These are phyloP conservation scores for Tanypteryx hageni DNA, from an alignment of 2,888 invertebrate species.

Conservation along the genomic window DNA sequence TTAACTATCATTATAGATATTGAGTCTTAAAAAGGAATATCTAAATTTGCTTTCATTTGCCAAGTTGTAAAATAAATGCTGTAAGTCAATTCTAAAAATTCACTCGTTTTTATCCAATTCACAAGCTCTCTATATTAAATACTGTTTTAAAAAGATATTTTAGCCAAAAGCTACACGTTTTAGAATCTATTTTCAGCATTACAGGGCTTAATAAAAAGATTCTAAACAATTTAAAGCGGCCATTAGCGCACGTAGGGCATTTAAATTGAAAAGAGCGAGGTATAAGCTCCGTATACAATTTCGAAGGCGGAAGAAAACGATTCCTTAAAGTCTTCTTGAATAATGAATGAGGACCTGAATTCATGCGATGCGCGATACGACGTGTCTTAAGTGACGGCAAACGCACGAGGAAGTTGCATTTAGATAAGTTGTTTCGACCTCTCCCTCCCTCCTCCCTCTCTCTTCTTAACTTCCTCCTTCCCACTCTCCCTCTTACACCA, in stretches of 20 bases:
- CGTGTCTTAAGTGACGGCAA: slow-evolving; percentile 24
- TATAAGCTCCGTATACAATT: background rate
- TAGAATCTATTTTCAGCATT: too few species aligned
- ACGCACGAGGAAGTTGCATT: slow-evolving; percentile 22
- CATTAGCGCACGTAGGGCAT: background rate
- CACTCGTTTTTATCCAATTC: too few species aligned
- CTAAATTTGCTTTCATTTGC: too few species aligned
- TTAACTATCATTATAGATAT: too few species aligned
- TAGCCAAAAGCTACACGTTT: too few species aligned
- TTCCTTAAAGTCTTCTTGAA: slow-evolving; percentile 15
- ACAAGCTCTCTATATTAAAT: too few species aligned
- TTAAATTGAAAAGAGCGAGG: slow-evolving; percentile 18
- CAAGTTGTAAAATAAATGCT: too few species aligned
- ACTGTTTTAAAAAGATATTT: too few species aligned
- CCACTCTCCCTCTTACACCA: background rate
- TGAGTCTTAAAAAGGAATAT: too few species aligned
- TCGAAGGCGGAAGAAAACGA: slow-evolving; percentile 2
- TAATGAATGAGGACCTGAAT: slow-evolving; percentile 28
- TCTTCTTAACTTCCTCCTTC: background rate
- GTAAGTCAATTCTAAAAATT: too few species aligned
- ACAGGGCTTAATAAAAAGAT: too few species aligned
- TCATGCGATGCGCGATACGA: slow-evolving; percentile 24
- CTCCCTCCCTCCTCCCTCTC: background rate
- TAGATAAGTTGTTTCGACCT: slow-evolving; percentile 15
- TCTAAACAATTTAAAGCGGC: background rate